Base-by-base conservation (phyloP, 2,113 vertebrate species). In the Apaloderma vittatum region DNA sequence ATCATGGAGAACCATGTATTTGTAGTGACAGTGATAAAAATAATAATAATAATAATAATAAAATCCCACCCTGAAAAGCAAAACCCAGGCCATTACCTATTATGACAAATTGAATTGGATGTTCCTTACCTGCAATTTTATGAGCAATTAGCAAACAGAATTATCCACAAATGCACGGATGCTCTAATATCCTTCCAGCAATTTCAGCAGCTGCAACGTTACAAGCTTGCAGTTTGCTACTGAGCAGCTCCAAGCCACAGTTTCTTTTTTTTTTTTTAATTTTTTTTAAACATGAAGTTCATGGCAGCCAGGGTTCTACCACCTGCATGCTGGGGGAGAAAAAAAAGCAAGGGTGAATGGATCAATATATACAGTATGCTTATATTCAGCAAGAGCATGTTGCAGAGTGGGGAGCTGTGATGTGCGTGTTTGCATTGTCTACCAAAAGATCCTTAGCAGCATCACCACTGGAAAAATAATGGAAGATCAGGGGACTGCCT, bases 221-320 rank as follows among this genome's bases (percentile, higher is more conserved):
- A 63, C 36, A 57, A 80, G 88, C 83, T 81, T 91, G 86, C 84
- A 96, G 54, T 58, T 92, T 95, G 96, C 95, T 92, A 91, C 95
- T 96, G 71, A 87, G 86, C 86, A 93, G 87, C 87, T 95, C 70
- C 94, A 94, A 96, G 84, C 90, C 94, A 89, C 77, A 84, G 92
- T 54, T 95, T 96, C 96, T 97, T 90, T 91, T 57, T 52, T 3
- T 51, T 27, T 23, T 15, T 43, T 24, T 80, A 94, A 95, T 96
- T 15, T 37, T 54, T 93, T 96, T 94, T 48, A 59, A 48, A 82
- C 82, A 51, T 90, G 90, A 89, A 96, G 94, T 98, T 97, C 94
- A 93, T 87, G 94, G 94, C 96, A 98, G 96, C 80, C 94, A 93
- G 92, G 97, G 96, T 98, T 98, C 97, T 98, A 98, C 97, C 97